Base-by-base conservation (phyloP, 1,140 invertebrate genomes). In the Planococcus citri region DNA sequence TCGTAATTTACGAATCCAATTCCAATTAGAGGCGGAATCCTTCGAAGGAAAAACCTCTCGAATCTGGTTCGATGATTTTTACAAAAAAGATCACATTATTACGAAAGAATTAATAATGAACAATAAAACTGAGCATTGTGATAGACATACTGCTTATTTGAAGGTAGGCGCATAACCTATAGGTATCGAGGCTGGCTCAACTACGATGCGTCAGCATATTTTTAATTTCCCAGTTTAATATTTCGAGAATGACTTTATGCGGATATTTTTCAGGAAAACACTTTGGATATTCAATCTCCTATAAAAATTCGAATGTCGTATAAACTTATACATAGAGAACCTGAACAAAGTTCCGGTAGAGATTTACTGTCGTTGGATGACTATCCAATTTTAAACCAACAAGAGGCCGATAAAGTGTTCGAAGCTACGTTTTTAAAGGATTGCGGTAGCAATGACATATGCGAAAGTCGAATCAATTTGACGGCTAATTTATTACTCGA, bases 341-440 rank as follows among this genome's bases (percentile, higher is more conserved):
- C 86, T 0, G 76, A 78, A 29, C 83, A 82, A 75, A 79, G 81
- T 1, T 76, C 79, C 8, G 85, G 88, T 0, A 77, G 77, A 58
- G 78, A 79, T 0, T 75, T 92, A 6, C 87, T 88, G 0, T 84
- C 88, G 27, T 86, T 95, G 24, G 87, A 88, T 70, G 82, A 87
- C 41, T 90, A 88, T 73, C 93, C 94, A 0, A 94, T 96, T 68
- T 78, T 96, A 14, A 94, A 96, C 79, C 88, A 92, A 73, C 90
- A 90, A 72, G 86, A 90, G 76, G 91, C 92, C 0, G 86, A 86
- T 10, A 86, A 87, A 73, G 80, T 86, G 3, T 95, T 95, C 74
- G 83, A 88, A 75, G 92, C 90, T 1, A 88, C 86, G 24, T 96
- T 98, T 80, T 85, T 93, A 69, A 96, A 95, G 79, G 92, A 97